Evolutionary conservation across 2,888 invertebrate species (phyloP), one percentile per base, ranked within the genome.

Genomic region (Nomada ferruginata): DNA sequence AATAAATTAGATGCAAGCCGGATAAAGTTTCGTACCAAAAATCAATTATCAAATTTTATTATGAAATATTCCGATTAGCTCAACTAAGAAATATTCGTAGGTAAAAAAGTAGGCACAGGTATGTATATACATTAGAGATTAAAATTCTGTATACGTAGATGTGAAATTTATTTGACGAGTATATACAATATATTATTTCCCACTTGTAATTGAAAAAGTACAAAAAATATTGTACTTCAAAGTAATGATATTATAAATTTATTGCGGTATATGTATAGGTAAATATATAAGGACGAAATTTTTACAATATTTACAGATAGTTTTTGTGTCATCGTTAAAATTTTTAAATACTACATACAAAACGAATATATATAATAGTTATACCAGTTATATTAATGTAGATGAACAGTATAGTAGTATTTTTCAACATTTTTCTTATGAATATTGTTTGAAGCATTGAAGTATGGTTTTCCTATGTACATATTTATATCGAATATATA

Each of bases 281-380:
- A 42, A 10, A 3, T 59, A 44, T 15, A 36, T 57, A 52, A 66
- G 20, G 29, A 26, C 65, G 2, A 29, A n/a, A 36, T 61, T 55
- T 76, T 65, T 65, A 79, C 65, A 79, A 44, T n/a, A 53, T 53
- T 44, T 63, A 57, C 42, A 63, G 29, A 44, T 55, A 23, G 4
- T 63, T 65, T 7, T 11, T 20, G 0, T 20, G 15, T 7, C 50
- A 55, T 64, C 9, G 26, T 20, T 55, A 42, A 36, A 23, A 26
- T 53, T 44, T 44, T 59, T 66, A 36, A 29, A 42, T 52, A 23
- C 2, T 60, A 23, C 10, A 42, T 74, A 76, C 18, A 44, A 75
- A 42, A 44, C 36, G 23, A 29, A 15, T 53, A 36, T 15, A 50
- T 36, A 42, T 55, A 52, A 68, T 23, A 44, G 2, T 42, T 44